Percentiles rank a stretch among this genome's conserved stretches.
phyloP scores from a whole-genome alignment of 2,113 vertebrate genomes.

The Gopherus evgoodei region DNA sequence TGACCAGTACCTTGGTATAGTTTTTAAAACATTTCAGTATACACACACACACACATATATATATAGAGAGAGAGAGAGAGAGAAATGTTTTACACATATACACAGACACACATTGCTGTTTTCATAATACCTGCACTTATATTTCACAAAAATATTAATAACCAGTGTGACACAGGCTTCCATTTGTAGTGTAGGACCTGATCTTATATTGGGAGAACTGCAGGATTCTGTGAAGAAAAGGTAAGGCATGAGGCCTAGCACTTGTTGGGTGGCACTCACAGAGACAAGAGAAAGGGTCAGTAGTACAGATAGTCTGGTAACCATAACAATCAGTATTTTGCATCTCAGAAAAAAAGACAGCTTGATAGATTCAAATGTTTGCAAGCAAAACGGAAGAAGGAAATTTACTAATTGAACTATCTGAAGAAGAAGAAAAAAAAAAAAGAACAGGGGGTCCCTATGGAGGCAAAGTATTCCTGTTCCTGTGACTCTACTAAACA shows the following conservation, averaged over 20 bases:
- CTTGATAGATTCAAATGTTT: constrained; percentile 5
- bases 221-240: neutral
- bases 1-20: no score
- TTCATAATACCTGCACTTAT: no score
- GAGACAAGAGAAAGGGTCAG: neutral
- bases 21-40: no score
- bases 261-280: neutral
- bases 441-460: neutral
- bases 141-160: no score
- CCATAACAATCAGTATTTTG: neutral
- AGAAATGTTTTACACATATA: no score
- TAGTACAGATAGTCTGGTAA: neutral
- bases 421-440: neutral
- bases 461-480: neutral
- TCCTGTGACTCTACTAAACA: neutral
- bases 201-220: neutral
- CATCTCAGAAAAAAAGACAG: neutral
- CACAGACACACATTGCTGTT: no score
- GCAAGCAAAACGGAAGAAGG: constrained; percentile 22
- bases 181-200: neutral
- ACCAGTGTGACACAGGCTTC: no score
- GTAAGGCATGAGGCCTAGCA: neutral
- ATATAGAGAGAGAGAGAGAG: no score
- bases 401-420: neutral
- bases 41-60: no score